Percentiles rank a stretch among this genome's conserved stretches.
These are phyloP conservation scores for Eulemur albifrons DNA, from an alignment of 2,797 vertebrate species.

Conservation along the genomic window DNA sequence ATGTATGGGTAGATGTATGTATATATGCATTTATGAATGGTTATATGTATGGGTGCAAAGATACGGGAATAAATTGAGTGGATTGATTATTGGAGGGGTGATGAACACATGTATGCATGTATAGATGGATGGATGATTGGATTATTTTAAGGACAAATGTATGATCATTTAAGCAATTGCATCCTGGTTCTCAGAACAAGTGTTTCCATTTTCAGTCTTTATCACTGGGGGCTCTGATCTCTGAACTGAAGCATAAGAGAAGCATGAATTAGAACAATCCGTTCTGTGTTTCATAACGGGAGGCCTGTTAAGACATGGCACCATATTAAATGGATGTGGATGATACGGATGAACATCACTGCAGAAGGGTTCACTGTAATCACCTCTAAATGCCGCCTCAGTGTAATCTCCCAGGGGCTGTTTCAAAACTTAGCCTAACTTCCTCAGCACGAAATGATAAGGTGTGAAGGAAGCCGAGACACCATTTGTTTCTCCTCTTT, in stretches of 20 bases:
- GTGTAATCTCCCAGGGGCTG: neutral
- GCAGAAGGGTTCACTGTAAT: rapidly evolving
- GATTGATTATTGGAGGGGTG: too few species aligned
- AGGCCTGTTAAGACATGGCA: neutral
- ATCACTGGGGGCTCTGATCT: neutral
- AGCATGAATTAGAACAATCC: neutral
- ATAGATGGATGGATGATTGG: neutral
- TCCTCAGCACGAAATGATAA: neutral
- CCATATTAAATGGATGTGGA: rapidly evolving
- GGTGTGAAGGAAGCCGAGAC: neutral
- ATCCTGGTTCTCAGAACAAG: neutral
- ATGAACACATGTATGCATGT: rapidly evolving
- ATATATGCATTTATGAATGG: neutral
- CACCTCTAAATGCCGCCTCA: neutral
- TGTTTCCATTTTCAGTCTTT: neutral
- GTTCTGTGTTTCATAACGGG: neutral
- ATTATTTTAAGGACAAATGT: neutral
- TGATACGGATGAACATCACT: neutral
- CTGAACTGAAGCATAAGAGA: neutral
- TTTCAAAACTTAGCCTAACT: neutral
- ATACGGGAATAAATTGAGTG: neutral
- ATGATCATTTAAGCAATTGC: neutral
- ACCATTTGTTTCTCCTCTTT: neutral
- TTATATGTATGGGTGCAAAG: rapidly evolving
- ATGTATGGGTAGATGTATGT: too few species aligned